These are phyloP conservation scores for Epizoanthus ramosus DNA, from an alignment of 92 coral and sea anemone genomes.

Conservation along the genomic window DNA sequence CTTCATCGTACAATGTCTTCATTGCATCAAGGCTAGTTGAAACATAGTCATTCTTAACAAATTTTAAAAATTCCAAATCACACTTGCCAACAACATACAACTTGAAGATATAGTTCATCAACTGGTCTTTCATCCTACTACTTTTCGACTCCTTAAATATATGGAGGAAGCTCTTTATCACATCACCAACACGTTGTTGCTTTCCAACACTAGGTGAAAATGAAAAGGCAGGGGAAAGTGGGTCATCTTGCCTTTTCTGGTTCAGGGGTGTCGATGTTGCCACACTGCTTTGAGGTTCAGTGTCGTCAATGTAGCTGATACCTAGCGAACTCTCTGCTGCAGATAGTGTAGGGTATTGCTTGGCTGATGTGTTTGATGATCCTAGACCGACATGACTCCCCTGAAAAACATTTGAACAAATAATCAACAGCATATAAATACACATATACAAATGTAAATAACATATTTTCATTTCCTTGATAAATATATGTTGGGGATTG, in stretches of 20 bases:
- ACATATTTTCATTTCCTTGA: no score
- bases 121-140: constrained; percentile 23
- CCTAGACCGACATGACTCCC: constrained; percentile 61
- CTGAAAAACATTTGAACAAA: constrained; percentile 24
- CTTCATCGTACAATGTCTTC: constrained; percentile 38
- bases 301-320: constrained; percentile 29
- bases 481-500: no score
- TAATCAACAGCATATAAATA: no score
- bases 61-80: constrained; percentile 49
- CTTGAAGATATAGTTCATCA: constrained; percentile 21
- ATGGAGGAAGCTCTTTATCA: constrained; percentile 25
- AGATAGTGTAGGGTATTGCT: constrained; percentile 32
- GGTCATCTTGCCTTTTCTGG: not conserved
- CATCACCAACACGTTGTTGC: constrained; percentile 41
- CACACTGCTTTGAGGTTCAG: not conserved
- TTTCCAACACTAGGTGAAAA: constrained; percentile 39
- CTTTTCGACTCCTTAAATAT: constrained; percentile 41
- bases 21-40: constrained; percentile 43
- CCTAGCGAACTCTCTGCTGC: constrained; percentile 60
- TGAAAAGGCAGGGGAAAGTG: constrained; percentile 53
- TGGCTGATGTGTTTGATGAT: constrained; percentile 48
- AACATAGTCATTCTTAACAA: constrained; percentile 51
- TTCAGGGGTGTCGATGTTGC: not conserved
- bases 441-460: no score
- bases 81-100: constrained; percentile 7